Evolutionary conservation across 1,140 invertebrate species (phyloP), one percentile per base, ranked within the genome.

Genomic region (Psix sp.): DNA sequence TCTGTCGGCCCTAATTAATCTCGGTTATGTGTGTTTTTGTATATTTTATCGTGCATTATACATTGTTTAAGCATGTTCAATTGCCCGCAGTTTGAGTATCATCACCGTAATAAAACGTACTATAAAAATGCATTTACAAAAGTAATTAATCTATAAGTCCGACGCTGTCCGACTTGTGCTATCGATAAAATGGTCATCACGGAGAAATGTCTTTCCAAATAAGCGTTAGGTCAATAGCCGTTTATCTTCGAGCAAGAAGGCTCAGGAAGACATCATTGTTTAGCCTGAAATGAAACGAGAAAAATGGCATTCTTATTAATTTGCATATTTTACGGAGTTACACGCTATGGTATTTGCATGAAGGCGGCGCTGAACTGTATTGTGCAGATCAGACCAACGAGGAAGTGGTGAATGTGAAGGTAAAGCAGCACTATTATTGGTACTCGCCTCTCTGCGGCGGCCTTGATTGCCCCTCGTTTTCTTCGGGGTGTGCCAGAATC

Each of bases 401-500:
- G 54, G 60, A 63, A 62, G 54, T 67, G 42, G 18, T 51, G 40
- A 72, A 57, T 40, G 67, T 49, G 57, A 76, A 66, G 46, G 63
- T 42, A 62, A 48, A 59, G 62, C 63, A 76, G 57, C 66, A 76
- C 67, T 59, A 68, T 76, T 57, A 57, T 63, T 62, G 35, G 54
- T 40, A 68, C 63, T 76, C 72, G 68, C 77, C 79, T 79, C 79
- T 70, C 77, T 38, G 38, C 18, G 54, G 76, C 40, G 80, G 81
- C 78, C 74, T 79, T 77, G 72, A 54, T 33, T 74, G 68, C 36
- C 72, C 77, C 79, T 86, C 80, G 71, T 87, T 80, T 81, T 88
- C 84, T 40, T 86, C 84, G 14, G 86, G 84, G 46, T 86, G 85
- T 48, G 86, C 84, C 43, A 84, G 84, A 77, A 87, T 88, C 79